A percentile compares a stretch with the other conserved stretches of the same genome.
Conservation (phyloP, 2,888 invertebrate species). For the Macrophya annulata region DNA sequence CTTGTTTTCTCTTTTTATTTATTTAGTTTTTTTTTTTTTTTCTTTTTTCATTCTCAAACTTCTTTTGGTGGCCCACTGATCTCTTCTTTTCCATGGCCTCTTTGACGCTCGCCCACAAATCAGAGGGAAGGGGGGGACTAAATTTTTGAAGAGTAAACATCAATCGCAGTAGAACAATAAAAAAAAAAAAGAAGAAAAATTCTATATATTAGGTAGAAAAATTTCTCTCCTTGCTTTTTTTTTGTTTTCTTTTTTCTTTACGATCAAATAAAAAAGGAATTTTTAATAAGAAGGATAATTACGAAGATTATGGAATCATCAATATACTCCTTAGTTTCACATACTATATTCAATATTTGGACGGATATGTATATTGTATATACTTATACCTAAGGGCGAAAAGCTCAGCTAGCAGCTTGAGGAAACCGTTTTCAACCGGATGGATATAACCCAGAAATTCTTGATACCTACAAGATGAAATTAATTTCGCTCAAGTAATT, state of each 20-base stretch:
- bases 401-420: neutral
- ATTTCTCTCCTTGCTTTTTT: neutral
- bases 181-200: neutral
- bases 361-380: too few relatives aligned
- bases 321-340: neutral
- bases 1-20: neutral
- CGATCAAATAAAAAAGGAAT: too few relatives aligned
- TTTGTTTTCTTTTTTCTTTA: neutral
- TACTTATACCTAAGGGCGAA: neutral
- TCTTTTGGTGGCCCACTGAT: neutral
- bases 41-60: neutral
- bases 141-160: neutral
- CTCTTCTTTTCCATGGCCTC: neutral
- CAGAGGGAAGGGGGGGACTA: neutral
- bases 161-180: too few relatives aligned
- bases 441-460: neutral
- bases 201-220: too few relatives aligned
- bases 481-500: constrained; percentile 10
- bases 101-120: neutral
- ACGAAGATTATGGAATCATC: neutral
- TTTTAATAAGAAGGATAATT: neutral
- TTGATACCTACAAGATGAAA: neutral
- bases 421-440: neutral
- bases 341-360: neutral
- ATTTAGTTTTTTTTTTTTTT: neutral